phyloP scores from a whole-genome alignment of 2,797 vertebrate species.

The Martes flavigula region DNA sequence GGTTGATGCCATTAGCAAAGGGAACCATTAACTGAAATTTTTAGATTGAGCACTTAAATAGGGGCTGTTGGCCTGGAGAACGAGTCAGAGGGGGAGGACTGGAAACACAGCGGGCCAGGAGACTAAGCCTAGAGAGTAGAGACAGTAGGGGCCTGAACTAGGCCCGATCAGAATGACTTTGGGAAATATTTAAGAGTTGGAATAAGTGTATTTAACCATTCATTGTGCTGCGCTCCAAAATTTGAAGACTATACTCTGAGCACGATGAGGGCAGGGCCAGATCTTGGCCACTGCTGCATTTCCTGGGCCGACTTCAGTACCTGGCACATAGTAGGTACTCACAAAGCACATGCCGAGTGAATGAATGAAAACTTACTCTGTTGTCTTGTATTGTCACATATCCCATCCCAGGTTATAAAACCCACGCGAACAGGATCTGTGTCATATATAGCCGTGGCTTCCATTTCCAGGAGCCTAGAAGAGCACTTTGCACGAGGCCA shows the following conservation, averaged over 20 bases:
- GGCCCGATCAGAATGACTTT: not conserved
- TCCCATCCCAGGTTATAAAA: not conserved
- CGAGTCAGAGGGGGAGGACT: not conserved
- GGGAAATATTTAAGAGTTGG: not conserved
- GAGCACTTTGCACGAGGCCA: not conserved
- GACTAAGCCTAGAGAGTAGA: not conserved
- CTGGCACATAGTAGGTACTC: not conserved
- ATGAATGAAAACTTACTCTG: not conserved
- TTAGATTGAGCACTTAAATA: not conserved
- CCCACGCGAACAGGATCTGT: not conserved
- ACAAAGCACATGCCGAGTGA: not conserved
- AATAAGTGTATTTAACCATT: not conserved
- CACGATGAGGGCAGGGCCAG: not conserved
- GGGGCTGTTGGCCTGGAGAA: not conserved
- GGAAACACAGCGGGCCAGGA: not conserved
- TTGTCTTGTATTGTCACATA: no score
- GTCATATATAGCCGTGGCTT: not conserved
- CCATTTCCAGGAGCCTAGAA: not conserved
- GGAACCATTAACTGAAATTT: not conserved
- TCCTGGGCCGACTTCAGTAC: not conserved
- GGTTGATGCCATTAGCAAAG: not conserved
- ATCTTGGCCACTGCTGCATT: not conserved
- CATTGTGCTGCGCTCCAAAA: not conserved
- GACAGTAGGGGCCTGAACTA: not conserved
- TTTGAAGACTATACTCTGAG: not conserved